These are phyloP conservation scores for Peromyscus polionotus DNA, from an alignment of 2,113 vertebrate genomes.

Conservation along the genomic window DNA sequence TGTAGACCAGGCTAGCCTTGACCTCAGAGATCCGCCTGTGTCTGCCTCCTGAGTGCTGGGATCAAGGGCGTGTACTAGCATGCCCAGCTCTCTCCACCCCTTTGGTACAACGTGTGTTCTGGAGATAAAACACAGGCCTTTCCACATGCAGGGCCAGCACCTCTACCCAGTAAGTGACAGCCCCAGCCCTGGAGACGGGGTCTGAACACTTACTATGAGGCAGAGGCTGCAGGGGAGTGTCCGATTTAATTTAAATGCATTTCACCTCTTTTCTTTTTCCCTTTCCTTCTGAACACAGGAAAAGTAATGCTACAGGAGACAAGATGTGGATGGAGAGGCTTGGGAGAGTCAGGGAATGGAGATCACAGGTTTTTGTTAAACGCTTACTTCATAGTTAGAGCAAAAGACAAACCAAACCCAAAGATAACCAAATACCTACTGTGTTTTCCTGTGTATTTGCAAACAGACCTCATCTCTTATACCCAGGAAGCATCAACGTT, in stretches of 20 bases:
- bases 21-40: not conserved
- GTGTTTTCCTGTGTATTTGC: not conserved
- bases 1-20: not conserved
- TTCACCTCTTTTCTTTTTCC: not conserved
- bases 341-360: not conserved
- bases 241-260: conserved; percentile 6
- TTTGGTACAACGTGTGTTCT: not conserved
- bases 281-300: not conserved
- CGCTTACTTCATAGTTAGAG: not conserved
- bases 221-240: not conserved
- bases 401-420: not conserved
- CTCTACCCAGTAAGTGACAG: not conserved
- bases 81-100: not conserved
- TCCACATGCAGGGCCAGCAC: not conserved
- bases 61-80: not conserved
- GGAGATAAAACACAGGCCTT: not conserved
- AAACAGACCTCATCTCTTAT: not conserved
- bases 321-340: not conserved
- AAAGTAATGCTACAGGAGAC: not conserved
- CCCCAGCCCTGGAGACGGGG: not conserved
- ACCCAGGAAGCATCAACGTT: not conserved
- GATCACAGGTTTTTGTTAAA: not conserved
- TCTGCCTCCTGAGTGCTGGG: not conserved
- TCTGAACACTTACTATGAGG: not conserved
- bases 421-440: not conserved